These are phyloP conservation scores for Hoplostethus atlanticus DNA, from an alignment of 2,797 vertebrate genomes.

Conservation along the genomic window DNA sequence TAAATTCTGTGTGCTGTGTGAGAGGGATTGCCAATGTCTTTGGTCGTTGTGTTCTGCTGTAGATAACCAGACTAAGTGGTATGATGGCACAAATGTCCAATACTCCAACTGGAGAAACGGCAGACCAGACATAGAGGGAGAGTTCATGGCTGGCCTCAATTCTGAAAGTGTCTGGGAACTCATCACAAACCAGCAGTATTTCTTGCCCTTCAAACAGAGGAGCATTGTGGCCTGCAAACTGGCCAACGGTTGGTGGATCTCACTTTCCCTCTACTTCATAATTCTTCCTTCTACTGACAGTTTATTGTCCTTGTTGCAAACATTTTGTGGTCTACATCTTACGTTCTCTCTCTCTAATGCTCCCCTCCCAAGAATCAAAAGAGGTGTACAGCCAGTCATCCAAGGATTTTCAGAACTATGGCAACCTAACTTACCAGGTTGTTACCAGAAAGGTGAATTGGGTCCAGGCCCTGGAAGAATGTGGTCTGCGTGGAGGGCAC, in stretches of 20 bases:
- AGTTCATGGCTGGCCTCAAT: constrained; percentile 90
- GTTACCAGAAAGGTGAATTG: constrained; percentile 87
- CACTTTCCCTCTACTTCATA: not conserved
- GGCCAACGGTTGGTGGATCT: constrained; percentile 85
- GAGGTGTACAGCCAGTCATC: constrained; percentile 79
- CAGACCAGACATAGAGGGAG: constrained; percentile 81
- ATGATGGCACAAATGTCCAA: constrained; percentile 89
- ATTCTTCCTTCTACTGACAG: not conserved
- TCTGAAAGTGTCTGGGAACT: constrained; percentile 89
- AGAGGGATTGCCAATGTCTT: not conserved
- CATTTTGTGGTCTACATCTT: not conserved
- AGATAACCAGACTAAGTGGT: constrained; percentile 88
- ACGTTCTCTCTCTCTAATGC: not conserved
- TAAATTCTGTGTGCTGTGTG: not conserved
- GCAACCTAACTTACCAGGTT: constrained; percentile 85
- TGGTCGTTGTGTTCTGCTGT: constrained; percentile 18
- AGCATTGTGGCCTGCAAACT: constrained; percentile 94
- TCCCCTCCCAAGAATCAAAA: constrained; percentile 69
- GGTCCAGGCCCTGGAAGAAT: constrained; percentile 89
- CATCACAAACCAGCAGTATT: constrained; percentile 63
- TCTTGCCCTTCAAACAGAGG: constrained; percentile 83
- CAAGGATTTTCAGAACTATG: constrained; percentile 73
- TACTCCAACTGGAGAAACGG: constrained; percentile 93
- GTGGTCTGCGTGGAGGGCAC: constrained; percentile 83
- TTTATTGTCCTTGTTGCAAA: not conserved